Conservation (phyloP, 2,888 invertebrate genomes). For the Gastracanthus pulcherrimus region DNA sequence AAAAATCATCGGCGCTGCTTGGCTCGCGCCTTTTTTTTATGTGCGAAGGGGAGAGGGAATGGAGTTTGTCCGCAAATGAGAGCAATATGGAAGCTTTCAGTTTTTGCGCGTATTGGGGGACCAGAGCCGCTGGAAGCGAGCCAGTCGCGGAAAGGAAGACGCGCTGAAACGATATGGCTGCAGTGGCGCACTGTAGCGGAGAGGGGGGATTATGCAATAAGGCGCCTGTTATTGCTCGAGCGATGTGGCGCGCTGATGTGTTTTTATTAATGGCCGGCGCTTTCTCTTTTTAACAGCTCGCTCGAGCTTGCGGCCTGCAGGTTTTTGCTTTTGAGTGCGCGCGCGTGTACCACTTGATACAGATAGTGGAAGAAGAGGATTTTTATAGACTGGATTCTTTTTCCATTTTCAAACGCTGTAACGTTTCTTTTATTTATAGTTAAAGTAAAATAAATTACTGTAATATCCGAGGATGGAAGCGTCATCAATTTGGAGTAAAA, state of each 20-base stretch:
- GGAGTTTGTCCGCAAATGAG: conserved; percentile 30
- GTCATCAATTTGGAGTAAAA: background rate
- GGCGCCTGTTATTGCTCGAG: conserved; percentile 53
- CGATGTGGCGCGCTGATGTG: conserved; percentile 35
- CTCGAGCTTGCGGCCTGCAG: background rate
- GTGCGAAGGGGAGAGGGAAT: background rate
- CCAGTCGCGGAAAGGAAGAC: conserved; percentile 28
- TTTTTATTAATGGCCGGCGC: conserved; percentile 56
- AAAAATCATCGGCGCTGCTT: background rate
- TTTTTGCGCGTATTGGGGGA: background rate
- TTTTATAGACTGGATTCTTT: too few relatives aligned
- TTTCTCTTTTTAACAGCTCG: conserved; percentile 52
- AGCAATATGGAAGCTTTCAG: conserved; percentile 41
- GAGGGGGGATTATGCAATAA: background rate
- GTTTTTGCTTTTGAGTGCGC: too few relatives aligned
- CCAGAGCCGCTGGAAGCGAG: conserved; percentile 36
- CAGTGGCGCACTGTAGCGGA: background rate
- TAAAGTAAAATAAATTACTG: background rate
- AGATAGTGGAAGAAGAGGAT: too few relatives aligned
- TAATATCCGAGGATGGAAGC: background rate
- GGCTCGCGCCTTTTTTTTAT: too few relatives aligned
- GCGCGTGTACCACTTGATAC: too few relatives aligned
- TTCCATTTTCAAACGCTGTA: background rate
- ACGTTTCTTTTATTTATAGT: background rate
- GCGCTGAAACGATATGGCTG: conserved; percentile 10